Conservation (phyloP, 35 echinoderm and acorn worm genomes). For the Apostichopus californicus region DNA sequence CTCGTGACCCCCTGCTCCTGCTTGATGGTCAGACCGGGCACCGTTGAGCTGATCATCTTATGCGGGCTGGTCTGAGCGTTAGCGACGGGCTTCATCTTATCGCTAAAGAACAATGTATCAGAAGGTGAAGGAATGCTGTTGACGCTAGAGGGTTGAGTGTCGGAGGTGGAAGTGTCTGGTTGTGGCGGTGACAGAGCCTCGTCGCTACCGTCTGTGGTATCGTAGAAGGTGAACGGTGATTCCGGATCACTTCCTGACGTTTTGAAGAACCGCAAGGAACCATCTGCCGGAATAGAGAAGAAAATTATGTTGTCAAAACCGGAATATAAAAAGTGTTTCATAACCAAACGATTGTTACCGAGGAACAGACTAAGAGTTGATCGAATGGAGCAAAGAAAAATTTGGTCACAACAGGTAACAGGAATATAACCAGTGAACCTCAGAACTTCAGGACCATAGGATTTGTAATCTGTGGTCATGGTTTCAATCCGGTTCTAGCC, state of each 20-base stretch:
- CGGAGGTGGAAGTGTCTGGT: constrained; percentile 57
- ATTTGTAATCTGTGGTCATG: too few species aligned
- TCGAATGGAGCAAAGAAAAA: too few species aligned
- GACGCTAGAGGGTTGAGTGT: constrained; percentile 45
- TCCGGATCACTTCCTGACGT: constrained; percentile 33
- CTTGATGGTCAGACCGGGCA: constrained; percentile 67
- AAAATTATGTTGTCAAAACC: neutral
- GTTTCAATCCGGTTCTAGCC: too few species aligned
- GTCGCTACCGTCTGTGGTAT: constrained; percentile 34
- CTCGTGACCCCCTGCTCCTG: constrained; percentile 84
- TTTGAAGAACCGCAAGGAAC: constrained; percentile 85
- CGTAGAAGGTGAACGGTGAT: constrained; percentile 38
- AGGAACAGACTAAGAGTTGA: too few species aligned
- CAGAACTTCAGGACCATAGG: too few species aligned
- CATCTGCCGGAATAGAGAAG: constrained; percentile 75
- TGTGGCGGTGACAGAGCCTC: constrained; percentile 82
- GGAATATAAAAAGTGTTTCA: too few species aligned
- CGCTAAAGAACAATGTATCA: constrained; percentile 59
- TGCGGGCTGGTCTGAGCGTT: constrained; percentile 52
- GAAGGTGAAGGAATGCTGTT: constrained; percentile 84
- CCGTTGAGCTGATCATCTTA: constrained; percentile 49
- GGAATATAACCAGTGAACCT: too few species aligned
- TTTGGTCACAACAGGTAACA: too few species aligned
- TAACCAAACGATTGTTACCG: too few species aligned
- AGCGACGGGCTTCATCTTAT: constrained; percentile 24